Evolutionary conservation across 2,797 vertebrate species (phyloP).

Genomic region (Catharus ustulatus): DNA sequence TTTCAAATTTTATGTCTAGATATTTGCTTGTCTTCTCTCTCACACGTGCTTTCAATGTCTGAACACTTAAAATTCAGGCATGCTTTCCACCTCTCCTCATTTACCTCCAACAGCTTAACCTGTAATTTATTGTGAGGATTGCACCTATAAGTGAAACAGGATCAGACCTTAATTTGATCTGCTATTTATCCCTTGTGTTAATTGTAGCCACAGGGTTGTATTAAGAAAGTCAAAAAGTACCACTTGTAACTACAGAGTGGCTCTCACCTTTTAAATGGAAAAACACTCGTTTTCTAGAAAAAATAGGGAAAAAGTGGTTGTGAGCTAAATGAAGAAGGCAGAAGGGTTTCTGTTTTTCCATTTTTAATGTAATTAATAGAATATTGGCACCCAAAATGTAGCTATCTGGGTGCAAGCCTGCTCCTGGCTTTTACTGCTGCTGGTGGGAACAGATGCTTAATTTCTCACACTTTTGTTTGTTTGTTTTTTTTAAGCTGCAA

Average conservation of each 20-base stretch:
- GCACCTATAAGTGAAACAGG: slow-evolving; percentile 29
- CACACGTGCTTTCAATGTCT: background rate
- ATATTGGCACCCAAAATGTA: slow-evolving; percentile 47
- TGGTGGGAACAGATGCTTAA: slow-evolving; percentile 8
- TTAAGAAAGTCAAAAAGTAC: slow-evolving; percentile 71
- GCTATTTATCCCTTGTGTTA: slow-evolving; percentile 66
- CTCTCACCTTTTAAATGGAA: slow-evolving; percentile 70
- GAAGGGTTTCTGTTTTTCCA: slow-evolving; percentile 60
- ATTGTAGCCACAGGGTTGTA: slow-evolving; percentile 72
- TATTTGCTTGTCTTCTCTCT: background rate
- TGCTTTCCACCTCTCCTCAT: slow-evolving; percentile 40
- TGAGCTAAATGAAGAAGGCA: slow-evolving; percentile 56
- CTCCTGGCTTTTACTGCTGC: background rate
- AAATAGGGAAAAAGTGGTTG: slow-evolving; percentile 38
- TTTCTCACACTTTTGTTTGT: slow-evolving; percentile 49
- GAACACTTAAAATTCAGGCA: slow-evolving; percentile 39
- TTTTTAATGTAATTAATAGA: slow-evolving; percentile 64
- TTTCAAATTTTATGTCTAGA: background rate
- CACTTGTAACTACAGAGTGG: slow-evolving; percentile 68
- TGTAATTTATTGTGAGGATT: slow-evolving; percentile 53
- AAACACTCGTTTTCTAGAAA: slow-evolving; percentile 60
- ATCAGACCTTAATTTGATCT: slow-evolving; percentile 69
- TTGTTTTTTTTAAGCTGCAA: slow-evolving; percentile 33
- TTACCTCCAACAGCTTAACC: slow-evolving; percentile 48
- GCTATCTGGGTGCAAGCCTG: slow-evolving; percentile 32